A percentile compares a stretch with the other conserved stretches of the same genome.
phyloP scores from a whole-genome alignment of 2,888 invertebrate species.

The Hoplodrina blanda region DNA sequence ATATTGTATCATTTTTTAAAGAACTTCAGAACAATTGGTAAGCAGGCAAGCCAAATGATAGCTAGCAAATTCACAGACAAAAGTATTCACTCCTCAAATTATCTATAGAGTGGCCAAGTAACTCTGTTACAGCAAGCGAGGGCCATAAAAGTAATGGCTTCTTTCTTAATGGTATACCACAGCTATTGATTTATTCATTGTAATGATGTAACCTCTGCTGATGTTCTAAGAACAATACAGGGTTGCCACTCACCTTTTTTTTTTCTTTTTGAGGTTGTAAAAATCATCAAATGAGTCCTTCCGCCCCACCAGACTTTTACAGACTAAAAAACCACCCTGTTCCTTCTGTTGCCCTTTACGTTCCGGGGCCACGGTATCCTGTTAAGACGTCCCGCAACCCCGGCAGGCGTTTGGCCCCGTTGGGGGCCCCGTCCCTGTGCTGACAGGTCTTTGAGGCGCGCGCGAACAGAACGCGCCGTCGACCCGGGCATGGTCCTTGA shows the following conservation, averaged over 20 bases:
- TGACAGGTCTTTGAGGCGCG: too few relatives aligned
- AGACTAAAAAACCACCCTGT: too few relatives aligned
- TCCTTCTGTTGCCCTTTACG: too few relatives aligned
- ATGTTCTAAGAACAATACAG: slow-evolving; percentile 38
- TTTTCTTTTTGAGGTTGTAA: too few relatives aligned
- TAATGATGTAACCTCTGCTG: slow-evolving; percentile 46
- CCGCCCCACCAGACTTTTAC: too few relatives aligned
- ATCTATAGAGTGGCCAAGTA: slow-evolving; percentile 12
- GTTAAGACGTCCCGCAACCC: too few relatives aligned
- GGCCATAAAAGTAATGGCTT: slow-evolving; percentile 49
- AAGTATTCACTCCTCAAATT: slow-evolving; percentile 26
- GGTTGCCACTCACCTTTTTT: slow-evolving; percentile 20
- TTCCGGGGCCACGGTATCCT: too few relatives aligned
- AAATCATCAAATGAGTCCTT: too few relatives aligned
- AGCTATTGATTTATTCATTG: slow-evolving; percentile 58
- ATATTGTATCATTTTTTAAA: not conserved
- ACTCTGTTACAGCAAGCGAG: slow-evolving; percentile 25
- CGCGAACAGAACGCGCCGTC: too few relatives aligned
- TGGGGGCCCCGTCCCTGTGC: too few relatives aligned
- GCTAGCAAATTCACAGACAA: slow-evolving; percentile 3
- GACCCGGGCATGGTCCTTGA: too few relatives aligned
- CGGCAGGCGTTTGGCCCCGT: too few relatives aligned
- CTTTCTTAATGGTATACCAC: slow-evolving; percentile 42
- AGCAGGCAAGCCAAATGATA: not conserved
- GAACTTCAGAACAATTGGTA: not conserved